A percentile compares a stretch with the other conserved stretches of the same genome.
Evolutionary conservation across 2,888 invertebrate species (phyloP).

Genomic region (Acrocera orbiculus): DNA sequence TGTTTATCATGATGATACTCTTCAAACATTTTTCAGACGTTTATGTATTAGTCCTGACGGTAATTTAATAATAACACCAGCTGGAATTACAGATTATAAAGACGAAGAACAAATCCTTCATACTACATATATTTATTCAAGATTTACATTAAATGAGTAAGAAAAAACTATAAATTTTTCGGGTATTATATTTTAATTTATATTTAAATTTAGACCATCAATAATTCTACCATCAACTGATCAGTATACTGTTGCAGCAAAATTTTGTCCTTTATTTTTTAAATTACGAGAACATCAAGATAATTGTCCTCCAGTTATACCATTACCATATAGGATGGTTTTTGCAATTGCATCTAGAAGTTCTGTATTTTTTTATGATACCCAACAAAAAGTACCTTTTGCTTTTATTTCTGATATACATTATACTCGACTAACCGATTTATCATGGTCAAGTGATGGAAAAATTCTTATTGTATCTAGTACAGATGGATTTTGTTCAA

Average conservation of each 20-base stretch:
- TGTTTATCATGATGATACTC: slow-evolving; percentile 79
- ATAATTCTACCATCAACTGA: slow-evolving; percentile 59
- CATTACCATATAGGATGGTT: slow-evolving; percentile 61
- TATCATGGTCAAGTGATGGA: slow-evolving; percentile 78
- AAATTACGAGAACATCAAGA: slow-evolving; percentile 33
- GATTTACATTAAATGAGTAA: slow-evolving; percentile 42
- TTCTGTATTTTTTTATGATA: slow-evolving; percentile 72
- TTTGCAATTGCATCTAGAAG: slow-evolving; percentile 84
- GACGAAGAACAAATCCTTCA: slow-evolving; percentile 42
- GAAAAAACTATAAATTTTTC: slow-evolving; percentile 15
- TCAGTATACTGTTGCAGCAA: slow-evolving; percentile 65
- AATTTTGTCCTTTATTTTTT: slow-evolving; percentile 64
- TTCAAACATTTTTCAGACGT: slow-evolving; percentile 85
- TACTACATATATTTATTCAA: slow-evolving; percentile 40
- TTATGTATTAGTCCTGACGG: slow-evolving; percentile 87
- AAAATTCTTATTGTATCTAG: slow-evolving; percentile 58
- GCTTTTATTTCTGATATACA: slow-evolving; percentile 69
- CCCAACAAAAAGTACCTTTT: slow-evolving; percentile 65
- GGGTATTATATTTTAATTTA: not conserved
- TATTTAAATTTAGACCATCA: slow-evolving; percentile 43
- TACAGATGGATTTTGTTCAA: slow-evolving; percentile 77
- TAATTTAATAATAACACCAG: slow-evolving; percentile 72
- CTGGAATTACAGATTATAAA: slow-evolving; percentile 62
- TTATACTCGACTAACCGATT: slow-evolving; percentile 72
- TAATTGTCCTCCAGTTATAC: slow-evolving; percentile 38